These are phyloP conservation scores for Hippocampus kuda DNA, from an alignment of 2,797 vertebrate species.

Conservation along the genomic window DNA sequence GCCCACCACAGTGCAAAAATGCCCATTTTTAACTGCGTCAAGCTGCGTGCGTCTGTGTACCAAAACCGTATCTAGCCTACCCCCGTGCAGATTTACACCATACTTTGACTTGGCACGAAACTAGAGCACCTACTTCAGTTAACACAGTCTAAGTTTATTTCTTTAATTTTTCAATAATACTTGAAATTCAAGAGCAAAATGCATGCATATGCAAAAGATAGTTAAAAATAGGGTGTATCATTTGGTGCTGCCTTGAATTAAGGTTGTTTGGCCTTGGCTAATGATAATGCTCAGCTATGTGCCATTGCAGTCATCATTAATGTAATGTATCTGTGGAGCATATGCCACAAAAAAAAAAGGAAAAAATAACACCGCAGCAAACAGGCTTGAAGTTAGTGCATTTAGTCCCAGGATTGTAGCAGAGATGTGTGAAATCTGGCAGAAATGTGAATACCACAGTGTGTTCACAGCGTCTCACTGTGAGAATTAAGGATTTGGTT, in stretches of 20 bases:
- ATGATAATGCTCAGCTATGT: not conserved
- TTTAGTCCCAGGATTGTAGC: slow-evolving; percentile 12
- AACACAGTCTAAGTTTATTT: not conserved
- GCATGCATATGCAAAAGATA: not conserved
- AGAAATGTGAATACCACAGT: slow-evolving; percentile 28
- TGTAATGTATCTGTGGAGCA: not conserved
- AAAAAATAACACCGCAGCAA: not conserved
- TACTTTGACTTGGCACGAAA: no score
- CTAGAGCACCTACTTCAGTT: no score
- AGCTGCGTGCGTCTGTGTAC: not conserved
- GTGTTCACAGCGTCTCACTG: slow-evolving; percentile 35
- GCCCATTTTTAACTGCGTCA: not conserved
- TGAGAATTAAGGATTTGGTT: not conserved
- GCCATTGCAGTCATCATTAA: not conserved
- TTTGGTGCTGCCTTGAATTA: not conserved
- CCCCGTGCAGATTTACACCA: no score
- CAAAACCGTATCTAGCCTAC: not conserved
- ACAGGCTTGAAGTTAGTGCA: not conserved
- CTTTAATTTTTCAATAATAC: not conserved
- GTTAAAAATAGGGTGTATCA: not conserved
- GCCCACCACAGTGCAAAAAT: not conserved
- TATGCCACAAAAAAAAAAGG: slow-evolving; percentile 4
- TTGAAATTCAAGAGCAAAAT: not conserved
- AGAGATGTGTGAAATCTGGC: slow-evolving; percentile 36
- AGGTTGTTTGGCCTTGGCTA: not conserved